phyloP scores from a whole-genome alignment of 2,797 vertebrate genomes.

The Dicrostonyx torquatus region DNA sequence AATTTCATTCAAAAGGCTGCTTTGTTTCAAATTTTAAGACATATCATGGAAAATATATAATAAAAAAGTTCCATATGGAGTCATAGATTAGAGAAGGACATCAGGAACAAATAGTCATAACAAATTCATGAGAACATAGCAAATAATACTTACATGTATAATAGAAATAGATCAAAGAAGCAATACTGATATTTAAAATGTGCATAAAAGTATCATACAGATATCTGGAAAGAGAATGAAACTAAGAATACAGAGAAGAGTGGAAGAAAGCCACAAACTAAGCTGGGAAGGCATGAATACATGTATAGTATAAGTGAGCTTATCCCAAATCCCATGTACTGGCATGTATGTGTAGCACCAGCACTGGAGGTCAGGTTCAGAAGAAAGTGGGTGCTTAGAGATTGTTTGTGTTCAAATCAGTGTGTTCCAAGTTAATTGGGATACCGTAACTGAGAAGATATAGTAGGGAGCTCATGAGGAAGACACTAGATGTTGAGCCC shows the following conservation, averaged over 20 bases:
- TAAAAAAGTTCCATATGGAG: not conserved
- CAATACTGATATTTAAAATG: not conserved
- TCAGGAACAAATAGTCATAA: not conserved
- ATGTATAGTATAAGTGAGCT: too few species aligned
- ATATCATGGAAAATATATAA: not conserved
- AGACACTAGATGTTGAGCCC: not conserved
- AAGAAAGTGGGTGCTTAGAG: not conserved
- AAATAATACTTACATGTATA: not conserved
- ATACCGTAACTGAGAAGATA: not conserved
- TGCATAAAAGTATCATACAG: not conserved
- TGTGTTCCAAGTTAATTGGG: not conserved
- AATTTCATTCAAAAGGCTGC: constrained; percentile 1
- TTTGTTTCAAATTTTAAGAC: constrained; percentile 42
- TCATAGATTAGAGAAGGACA: not conserved
- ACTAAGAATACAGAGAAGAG: not conserved
- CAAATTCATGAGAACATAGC: not conserved
- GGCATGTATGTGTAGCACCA: not conserved
- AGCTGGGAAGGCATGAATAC: not conserved
- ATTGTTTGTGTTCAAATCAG: not conserved
- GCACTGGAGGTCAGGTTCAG: fast-evolving
- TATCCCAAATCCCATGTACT: too few species aligned
- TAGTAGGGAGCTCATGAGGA: too few species aligned
- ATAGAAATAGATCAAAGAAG: not conserved
- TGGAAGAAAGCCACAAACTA: not conserved
- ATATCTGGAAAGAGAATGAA: not conserved